These are phyloP conservation scores for Turnix velox DNA, from an alignment of 2,113 vertebrate genomes.

Conservation along the genomic window DNA sequence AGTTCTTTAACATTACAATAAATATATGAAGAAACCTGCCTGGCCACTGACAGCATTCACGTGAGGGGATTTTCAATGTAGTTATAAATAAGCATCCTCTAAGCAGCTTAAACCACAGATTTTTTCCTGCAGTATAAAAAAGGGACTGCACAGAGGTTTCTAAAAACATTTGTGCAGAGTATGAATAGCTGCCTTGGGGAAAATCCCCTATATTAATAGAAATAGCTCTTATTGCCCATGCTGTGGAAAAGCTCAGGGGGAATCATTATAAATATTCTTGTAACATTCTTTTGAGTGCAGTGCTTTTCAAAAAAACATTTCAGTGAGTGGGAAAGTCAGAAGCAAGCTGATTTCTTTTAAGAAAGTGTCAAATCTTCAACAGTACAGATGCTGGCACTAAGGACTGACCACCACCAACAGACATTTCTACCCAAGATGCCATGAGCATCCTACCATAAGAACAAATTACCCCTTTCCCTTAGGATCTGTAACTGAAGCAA, in stretches of 20 bases:
- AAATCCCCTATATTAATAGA: conserved; percentile 57
- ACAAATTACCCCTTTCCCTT: not conserved
- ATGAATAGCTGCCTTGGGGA: conserved; percentile 50
- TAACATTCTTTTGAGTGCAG: not conserved
- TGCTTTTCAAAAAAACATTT: conserved; percentile 13
- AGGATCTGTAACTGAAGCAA: not conserved
- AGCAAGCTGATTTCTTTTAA: not conserved
- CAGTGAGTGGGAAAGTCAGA: not conserved
- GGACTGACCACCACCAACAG: not conserved
- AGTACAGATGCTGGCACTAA: not conserved
- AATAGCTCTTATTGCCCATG: not conserved
- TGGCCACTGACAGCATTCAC: not conserved
- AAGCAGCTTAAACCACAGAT: conserved; percentile 53
- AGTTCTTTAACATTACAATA: not conserved
- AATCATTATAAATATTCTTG: conserved; percentile 29
- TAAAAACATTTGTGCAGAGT: conserved; percentile 41
- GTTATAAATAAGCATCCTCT: conserved; percentile 38
- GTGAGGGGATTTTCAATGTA: conserved; percentile 30
- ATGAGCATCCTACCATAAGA: not conserved
- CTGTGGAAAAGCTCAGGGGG: not conserved
- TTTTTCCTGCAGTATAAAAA: conserved; percentile 50
- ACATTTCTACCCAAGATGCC: not conserved
- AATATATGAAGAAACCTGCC: conserved; percentile 9
- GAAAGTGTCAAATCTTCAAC: not conserved
- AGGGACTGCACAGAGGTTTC: conserved; percentile 2